Evolutionary conservation across 2,113 vertebrate genomes (phyloP), one percentile per base, ranked within the genome.

Genomic region (Lichenostomus cassidix): DNA sequence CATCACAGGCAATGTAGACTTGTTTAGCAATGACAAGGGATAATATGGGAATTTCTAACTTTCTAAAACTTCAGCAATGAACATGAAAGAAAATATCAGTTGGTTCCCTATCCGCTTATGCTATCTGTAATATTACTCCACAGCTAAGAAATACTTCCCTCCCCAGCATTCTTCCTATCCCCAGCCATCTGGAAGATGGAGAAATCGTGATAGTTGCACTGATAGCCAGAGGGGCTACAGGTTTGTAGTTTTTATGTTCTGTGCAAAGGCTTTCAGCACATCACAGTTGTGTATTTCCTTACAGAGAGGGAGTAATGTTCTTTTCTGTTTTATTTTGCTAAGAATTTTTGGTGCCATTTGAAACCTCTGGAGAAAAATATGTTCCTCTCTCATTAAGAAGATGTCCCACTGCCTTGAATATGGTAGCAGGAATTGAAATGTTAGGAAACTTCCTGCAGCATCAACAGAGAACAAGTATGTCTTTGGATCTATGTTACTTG

Each of bases 1-100:
- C 3, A 7, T 69, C 67, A 22, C 9, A 50, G 35, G 20, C 0
- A 0, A 68, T 25, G 20, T n/a, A 55, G 49, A 22, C 13, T 64
- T 44, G 2, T 53, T 64, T 52, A 79, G 31, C 41, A 87, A 76
- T 37, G 11, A 46, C 28, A 63, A 53, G 39, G 42, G 63, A 80
- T 35, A 85, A 50, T 58, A 25, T 3, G 13, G 27, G 27, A 70
- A 20, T 78, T 83, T 79, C 55, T 70, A 80, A 41, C 16, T 46
- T 83, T 80, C 47, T 69, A 22, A 52, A 87, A 76, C 28, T 81
- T 93, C 25, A 80, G 2, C 44, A 92, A 37, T 71, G 37, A 64
- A 49, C 7, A 4, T 29, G 29, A 88, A 63, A 37, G 31, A 55
- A 95, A 67, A 59, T n/a, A 39, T 27, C 19, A 62, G 3, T 65